phyloP scores from a whole-genome alignment of 2,113 vertebrate genomes.

The Athene noctua region DNA sequence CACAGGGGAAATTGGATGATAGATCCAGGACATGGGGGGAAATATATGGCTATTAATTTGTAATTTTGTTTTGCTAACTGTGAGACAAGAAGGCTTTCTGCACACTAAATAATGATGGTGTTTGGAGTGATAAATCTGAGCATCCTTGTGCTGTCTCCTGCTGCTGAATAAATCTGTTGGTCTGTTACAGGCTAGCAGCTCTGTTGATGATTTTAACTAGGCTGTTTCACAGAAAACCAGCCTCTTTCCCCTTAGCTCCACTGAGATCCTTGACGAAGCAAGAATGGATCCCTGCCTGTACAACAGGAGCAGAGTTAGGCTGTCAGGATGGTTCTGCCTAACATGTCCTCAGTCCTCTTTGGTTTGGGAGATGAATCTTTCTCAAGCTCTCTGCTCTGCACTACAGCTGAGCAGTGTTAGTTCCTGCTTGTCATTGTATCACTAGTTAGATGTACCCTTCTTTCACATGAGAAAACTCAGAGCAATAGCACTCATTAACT shows the following conservation, averaged over 20 bases:
- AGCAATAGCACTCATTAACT: conserved; percentile 65
- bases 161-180: conserved; percentile 53
- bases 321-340: conserved; percentile 36
- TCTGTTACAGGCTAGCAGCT: conserved; percentile 21
- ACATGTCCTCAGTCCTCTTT: background rate
- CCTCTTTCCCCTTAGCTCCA: background rate
- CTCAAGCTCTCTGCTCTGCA: conserved; percentile 31
- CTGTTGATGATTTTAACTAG: conserved; percentile 35
- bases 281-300: background rate
- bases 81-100: conserved; percentile 42
- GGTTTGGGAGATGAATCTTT: conserved; percentile 32
- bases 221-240: background rate
- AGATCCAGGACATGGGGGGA: conserved; percentile 32
- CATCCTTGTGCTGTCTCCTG: conserved; percentile 54
- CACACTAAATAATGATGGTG: conserved; percentile 47
- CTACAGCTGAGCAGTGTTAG: conserved; percentile 12
- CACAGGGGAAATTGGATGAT: conserved; percentile 11
- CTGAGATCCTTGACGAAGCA: background rate
- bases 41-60: conserved; percentile 62
- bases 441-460: conserved; percentile 26
- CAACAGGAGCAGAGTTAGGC: conserved; percentile 20
- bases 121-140: conserved; percentile 57
- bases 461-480: conserved; percentile 28
- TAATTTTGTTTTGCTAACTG: conserved; percentile 64
- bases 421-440: conserved; percentile 27